Evolutionary conservation across 2,888 invertebrate species (phyloP), one percentile per base, ranked within the genome.

Genomic region (Rhimphoctona megacephalus): DNA sequence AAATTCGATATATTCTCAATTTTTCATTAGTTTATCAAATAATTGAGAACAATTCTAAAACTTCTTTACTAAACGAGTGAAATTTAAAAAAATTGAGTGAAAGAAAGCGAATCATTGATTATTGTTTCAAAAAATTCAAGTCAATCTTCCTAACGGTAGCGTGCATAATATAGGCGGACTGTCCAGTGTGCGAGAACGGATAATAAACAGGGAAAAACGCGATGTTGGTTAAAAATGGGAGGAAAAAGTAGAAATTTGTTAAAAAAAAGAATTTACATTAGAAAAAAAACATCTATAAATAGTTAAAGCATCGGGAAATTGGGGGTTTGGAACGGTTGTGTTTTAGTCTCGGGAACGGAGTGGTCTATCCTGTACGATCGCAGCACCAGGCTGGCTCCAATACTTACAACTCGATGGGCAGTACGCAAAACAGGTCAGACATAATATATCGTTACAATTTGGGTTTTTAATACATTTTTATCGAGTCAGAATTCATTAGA

Each of bases 401-500:
- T 95, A 95, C 95, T 93, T 98, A 98, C 96, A 97, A 98, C 95
- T 98, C 98, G 92, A 98, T 98, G 98, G 98, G 98, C 95, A 97
- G 96, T 95, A 97, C 96, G 94, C 96, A 96, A 95, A 96, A 96
- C 96, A 97, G 97, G 97, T 97, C 96, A 97, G 97, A 96, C 94
- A 92, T 91, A 90, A 87, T 88, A 90, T 90, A 92, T 89, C 86
- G 88, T 89, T 92, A 85, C 74, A 54, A 54, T 83, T 54, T 72
- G 61, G 67, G 84, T 66, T 77, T 81, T 73, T 22, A 49, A 36
- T 69, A 74, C 78, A 83, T 22, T 67, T 30, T 36, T 67, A 39
- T 36, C 7, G 67, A 67, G 36, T 39, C 9, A 25, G 30, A 61
- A 61, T 61, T 61, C 14, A 61, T 30, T 30, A 61, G 30, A 61